A percentile compares a stretch with the other conserved stretches of the same genome.
Evolutionary conservation across 2,888 invertebrate species (phyloP).

Genomic region (Microctonus aethiopoides): DNA sequence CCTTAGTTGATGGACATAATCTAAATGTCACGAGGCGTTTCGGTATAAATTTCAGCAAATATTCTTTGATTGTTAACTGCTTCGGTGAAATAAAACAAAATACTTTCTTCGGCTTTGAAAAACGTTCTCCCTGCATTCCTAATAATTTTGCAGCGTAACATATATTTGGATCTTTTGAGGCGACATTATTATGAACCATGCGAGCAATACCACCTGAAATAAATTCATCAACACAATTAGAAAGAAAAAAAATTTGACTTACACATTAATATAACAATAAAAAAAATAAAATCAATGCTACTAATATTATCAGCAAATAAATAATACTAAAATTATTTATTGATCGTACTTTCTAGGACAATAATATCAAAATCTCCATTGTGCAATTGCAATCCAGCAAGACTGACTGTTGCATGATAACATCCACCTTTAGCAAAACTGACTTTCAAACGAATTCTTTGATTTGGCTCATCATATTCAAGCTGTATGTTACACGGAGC

Average conservation of each 20-base stretch:
- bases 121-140: constrained; percentile 70
- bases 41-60: constrained; percentile 91
- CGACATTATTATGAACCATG: constrained; percentile 87
- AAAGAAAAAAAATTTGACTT: too few species aligned
- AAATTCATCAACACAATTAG: too few species aligned
- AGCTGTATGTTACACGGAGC: constrained; percentile 71
- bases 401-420: constrained; percentile 83
- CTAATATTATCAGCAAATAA: neutral
- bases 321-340: neutral
- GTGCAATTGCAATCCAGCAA: constrained; percentile 79
- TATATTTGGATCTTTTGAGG: constrained; percentile 85
- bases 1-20: constrained; percentile 94
- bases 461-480: constrained; percentile 82
- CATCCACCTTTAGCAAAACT: constrained; percentile 85
- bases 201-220: constrained; percentile 79
- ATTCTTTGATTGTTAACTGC: constrained; percentile 92
- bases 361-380: constrained; percentile 94
- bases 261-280: constrained; percentile 21
- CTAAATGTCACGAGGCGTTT: constrained; percentile 91
- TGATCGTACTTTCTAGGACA: constrained; percentile 82
- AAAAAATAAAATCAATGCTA: neutral
- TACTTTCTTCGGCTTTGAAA: constrained; percentile 85
- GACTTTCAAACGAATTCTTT: constrained; percentile 81
- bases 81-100: constrained; percentile 91
- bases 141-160: constrained; percentile 87